These are phyloP conservation scores for Siphamia tubifer DNA, from an alignment of 2,113 vertebrate species.

Conservation along the genomic window DNA sequence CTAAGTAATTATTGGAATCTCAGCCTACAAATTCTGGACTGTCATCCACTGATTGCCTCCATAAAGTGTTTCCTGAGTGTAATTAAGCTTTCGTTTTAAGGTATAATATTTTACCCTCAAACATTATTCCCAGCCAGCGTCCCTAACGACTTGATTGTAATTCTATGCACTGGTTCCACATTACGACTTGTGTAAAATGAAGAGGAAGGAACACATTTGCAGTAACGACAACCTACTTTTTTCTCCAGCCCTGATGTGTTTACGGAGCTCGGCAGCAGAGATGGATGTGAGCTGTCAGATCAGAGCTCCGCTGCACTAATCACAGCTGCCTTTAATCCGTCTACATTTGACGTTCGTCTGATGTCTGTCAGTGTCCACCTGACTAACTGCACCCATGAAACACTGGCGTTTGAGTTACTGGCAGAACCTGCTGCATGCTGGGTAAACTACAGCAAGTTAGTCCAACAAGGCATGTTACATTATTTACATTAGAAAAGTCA, in stretches of 20 bases:
- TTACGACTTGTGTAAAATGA: conserved; percentile 4
- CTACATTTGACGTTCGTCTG: not conserved
- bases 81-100: conserved; percentile 29
- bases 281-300: conserved; percentile 27
- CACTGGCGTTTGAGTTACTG: conserved; percentile 1
- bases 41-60: conserved; percentile 22
- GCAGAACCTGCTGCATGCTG: not conserved
- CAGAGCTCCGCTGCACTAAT: conserved; percentile 15
- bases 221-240: not conserved
- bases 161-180: conserved; percentile 10
- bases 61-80: conserved; percentile 25
- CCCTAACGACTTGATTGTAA: conserved; percentile 29
- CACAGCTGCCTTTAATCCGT: conserved; percentile 16
- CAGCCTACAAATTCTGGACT: not conserved
- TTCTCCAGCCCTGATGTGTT: conserved; percentile 1
- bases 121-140: conserved; percentile 14
- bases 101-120: conserved; percentile 14
- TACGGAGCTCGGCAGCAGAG: conserved; percentile 8
- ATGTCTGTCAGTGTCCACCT: conserved; percentile 15
- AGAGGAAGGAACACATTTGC: conserved; percentile 8
- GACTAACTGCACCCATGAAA: conserved; percentile 6
- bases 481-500: not conserved
- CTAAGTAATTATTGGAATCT: conserved; percentile 26
- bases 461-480: not conserved
- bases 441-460: not conserved